Base-by-base conservation (phyloP, 2,797 vertebrate genomes). In the Thamnophis elegans region DNA sequence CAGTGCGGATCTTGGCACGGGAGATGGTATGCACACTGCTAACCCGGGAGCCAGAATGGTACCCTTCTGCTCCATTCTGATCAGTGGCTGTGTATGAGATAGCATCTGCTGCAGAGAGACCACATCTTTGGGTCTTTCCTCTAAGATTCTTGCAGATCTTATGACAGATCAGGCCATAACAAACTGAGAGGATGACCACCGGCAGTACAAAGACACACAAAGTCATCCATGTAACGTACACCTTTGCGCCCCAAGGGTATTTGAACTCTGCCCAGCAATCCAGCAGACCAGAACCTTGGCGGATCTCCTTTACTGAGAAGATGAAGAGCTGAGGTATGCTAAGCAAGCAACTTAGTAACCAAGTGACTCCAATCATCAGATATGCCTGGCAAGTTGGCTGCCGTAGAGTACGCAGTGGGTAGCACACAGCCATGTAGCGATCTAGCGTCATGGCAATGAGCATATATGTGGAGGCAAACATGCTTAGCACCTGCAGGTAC, bases 391-490 rank as follows among this genome's bases (percentile, higher is more conserved):
- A 96, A 97, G 98, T 91, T 97, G 97, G 90, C 97, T 98, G 97
- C 98, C 97, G 98, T 95, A 99, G 98, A 90, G 98, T 98, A 95
- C 98, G 98, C 96, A 99, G 97, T 0, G 99, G 99, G 96, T 97
- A 99, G 96, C 99, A 99, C 97, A 99, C 98, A 55, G 99, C 99
- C 90, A 99, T 97, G 96, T 99, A 99, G 18, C 99, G 98, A 97
- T 99, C 99, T 96, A 99, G 97, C 0, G 99, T 99, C 99, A 99
- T 99, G 91, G 97, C 98, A 93, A 99, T 97, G 62, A 99, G 98
- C 99, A 99, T 99, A 97, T 99, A 99, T 92, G 99, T 99, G 92
- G 99, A 99, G 68, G 99, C 98, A 62, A 99, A 99, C 99, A 99
- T 99, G 96, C 99, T 99, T 94, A 99, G 98, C 91, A 98, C 98